A percentile compares a stretch with the other conserved stretches of the same genome.
phyloP scores from a whole-genome alignment of 2,797 vertebrate genomes.

The Dendrocincla fuliginosa region DNA sequence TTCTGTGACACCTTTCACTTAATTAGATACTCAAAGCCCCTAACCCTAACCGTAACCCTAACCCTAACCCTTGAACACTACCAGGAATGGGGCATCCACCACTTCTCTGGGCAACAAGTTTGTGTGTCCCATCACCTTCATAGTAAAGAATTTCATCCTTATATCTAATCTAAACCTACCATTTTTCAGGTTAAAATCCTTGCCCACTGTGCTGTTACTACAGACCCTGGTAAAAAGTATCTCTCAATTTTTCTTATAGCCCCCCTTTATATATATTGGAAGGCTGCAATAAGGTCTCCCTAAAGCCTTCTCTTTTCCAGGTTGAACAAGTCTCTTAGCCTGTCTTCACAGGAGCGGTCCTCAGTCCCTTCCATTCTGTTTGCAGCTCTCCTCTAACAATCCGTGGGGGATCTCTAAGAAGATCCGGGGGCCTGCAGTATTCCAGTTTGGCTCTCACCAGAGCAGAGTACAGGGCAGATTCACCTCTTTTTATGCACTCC shows the following conservation, averaged over 20 bases:
- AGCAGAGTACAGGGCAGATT: background rate
- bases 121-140: too few relatives aligned
- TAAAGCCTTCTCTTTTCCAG: background rate
- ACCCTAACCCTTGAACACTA: background rate
- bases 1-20: background rate
- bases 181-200: background rate
- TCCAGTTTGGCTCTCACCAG: background rate
- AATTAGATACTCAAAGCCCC: background rate
- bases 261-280: background rate
- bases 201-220: background rate
- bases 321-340: background rate
- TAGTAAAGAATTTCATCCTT: background rate
- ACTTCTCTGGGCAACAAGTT: background rate
- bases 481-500: background rate
- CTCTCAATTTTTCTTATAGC: background rate
- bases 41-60: too few relatives aligned
- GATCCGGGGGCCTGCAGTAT: too few relatives aligned
- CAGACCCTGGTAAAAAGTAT: background rate
- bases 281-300: background rate
- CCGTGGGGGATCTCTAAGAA: too few relatives aligned
- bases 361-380: background rate
- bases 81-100: background rate
- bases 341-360: background rate
- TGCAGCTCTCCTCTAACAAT: background rate
- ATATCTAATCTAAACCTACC: background rate